phyloP scores from a whole-genome alignment of 1,140 invertebrate genomes.

The Philopotamus ludificatus region DNA sequence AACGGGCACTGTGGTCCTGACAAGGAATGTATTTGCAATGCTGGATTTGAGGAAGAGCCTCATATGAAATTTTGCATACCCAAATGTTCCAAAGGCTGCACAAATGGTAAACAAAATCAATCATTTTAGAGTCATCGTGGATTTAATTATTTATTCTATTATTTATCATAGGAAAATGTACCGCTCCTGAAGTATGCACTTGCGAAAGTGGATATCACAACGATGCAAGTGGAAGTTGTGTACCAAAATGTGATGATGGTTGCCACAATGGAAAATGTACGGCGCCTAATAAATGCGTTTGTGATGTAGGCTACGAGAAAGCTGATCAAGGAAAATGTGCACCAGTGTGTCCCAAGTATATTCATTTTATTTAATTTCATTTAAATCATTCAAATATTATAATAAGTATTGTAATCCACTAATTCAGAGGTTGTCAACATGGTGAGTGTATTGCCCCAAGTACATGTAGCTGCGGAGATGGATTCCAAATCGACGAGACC shows the following conservation, averaged over 20 bases:
- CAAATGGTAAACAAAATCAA: slow-evolving; percentile 41
- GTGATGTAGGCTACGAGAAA: slow-evolving; percentile 51
- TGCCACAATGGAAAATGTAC: slow-evolving; percentile 55
- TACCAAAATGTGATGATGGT: slow-evolving; percentile 45
- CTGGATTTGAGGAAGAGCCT: slow-evolving; percentile 61
- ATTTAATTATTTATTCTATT: too few species aligned
- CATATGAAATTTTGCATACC: slow-evolving; percentile 58
- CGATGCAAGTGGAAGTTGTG: slow-evolving; percentile 40
- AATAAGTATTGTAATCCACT: too few species aligned
- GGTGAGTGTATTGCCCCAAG: neutral
- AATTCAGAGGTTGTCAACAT: slow-evolving; percentile 45
- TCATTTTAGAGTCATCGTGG: neutral
- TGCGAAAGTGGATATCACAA: slow-evolving; percentile 46
- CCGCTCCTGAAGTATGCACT: slow-evolving; percentile 50
- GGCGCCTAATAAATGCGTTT: slow-evolving; percentile 57
- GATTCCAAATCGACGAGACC: neutral
- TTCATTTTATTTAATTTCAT: too few species aligned
- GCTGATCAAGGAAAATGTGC: slow-evolving; percentile 51
- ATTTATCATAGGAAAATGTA: slow-evolving; percentile 15
- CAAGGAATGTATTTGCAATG: slow-evolving; percentile 60
- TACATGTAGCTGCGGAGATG: neutral
- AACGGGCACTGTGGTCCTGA: slow-evolving; percentile 46
- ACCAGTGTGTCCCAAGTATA: slow-evolving; percentile 51
- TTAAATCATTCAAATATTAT: too few species aligned
- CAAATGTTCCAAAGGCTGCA: slow-evolving; percentile 59